A percentile compares a stretch with the other conserved stretches of the same genome.
Evolutionary conservation across 1,140 invertebrate genomes (phyloP).

Genomic region (Streblospio benedicti): DNA sequence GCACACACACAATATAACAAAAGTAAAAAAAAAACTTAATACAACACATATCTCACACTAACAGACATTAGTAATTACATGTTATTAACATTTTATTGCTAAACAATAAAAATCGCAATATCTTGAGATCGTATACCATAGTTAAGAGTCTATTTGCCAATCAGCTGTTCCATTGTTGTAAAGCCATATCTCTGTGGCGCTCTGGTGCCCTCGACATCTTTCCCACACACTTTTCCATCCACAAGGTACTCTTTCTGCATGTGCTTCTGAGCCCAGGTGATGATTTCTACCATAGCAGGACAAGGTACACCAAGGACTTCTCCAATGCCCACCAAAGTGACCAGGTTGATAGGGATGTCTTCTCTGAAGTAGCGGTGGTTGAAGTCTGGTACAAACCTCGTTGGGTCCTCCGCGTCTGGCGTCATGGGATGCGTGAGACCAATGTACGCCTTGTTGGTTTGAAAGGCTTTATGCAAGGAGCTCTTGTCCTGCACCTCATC

Average conservation of each 20-base stretch:
- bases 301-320: constrained; percentile 23
- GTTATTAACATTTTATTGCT: too few relatives aligned
- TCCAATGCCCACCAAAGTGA: constrained; percentile 30
- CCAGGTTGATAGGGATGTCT: constrained; percentile 30
- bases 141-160: too few relatives aligned
- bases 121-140: too few relatives aligned
- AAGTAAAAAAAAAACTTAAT: too few relatives aligned
- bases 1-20: too few relatives aligned
- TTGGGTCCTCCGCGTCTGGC: constrained; percentile 18
- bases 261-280: constrained; percentile 34
- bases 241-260: constrained; percentile 32
- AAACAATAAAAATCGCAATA: too few relatives aligned
- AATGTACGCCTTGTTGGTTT: constrained; percentile 28
- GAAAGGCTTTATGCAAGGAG: constrained; percentile 18
- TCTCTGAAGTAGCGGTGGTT: constrained; percentile 24
- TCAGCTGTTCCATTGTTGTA: constrained; percentile 26
- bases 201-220: constrained; percentile 26
- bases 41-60: too few relatives aligned
- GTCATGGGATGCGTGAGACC: constrained; percentile 30
- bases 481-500: constrained; percentile 23
- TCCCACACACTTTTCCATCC: constrained; percentile 29
- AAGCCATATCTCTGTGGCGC: constrained; percentile 33
- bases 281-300: constrained; percentile 25
- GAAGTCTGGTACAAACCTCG: constrained; percentile 32
- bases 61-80: too few relatives aligned